A percentile compares a stretch with the other conserved stretches of the same genome.
phyloP scores from a whole-genome alignment of 1,140 invertebrate genomes.

The Sitobion miscanthi region DNA sequence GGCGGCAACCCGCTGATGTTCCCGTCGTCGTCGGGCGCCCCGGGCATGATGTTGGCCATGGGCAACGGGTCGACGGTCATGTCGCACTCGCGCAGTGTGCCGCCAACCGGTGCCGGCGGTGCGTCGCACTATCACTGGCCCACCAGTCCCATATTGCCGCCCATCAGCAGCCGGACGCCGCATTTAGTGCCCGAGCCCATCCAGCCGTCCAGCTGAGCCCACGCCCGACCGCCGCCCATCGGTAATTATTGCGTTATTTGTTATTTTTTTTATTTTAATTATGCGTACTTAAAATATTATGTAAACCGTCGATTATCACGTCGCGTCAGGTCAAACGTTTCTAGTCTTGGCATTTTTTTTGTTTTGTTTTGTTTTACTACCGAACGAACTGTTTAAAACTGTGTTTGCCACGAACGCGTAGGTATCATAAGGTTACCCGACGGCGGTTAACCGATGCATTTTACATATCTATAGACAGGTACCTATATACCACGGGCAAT shows the following conservation, averaged over 20 bases:
- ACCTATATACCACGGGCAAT: too few species aligned
- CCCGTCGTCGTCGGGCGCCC: slow-evolving; percentile 32
- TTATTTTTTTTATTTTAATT: too few species aligned
- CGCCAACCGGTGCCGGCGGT: slow-evolving; percentile 64
- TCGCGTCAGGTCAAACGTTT: too few species aligned
- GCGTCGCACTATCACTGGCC: slow-evolving; percentile 71
- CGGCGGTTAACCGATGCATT: too few species aligned
- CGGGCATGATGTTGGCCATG: slow-evolving; percentile 60
- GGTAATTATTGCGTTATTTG: neutral
- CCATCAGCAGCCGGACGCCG: slow-evolving; percentile 73
- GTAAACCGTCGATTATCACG: too few species aligned
- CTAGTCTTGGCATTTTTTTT: too few species aligned
- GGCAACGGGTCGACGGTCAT: slow-evolving; percentile 62
- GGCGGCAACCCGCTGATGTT: slow-evolving; percentile 67
- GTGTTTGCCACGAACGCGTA: too few species aligned
- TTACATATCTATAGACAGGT: too few species aligned
- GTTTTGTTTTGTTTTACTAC: too few species aligned
- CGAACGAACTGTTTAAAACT: too few species aligned
- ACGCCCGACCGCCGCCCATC: slow-evolving; percentile 49
- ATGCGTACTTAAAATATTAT: too few species aligned
- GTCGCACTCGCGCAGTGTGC: slow-evolving; percentile 69
- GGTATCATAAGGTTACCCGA: too few species aligned
- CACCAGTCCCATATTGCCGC: slow-evolving; percentile 74
- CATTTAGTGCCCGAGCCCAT: slow-evolving; percentile 76
- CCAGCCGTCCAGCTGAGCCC: slow-evolving; percentile 63